Conservation (phyloP, 2,797 vertebrate species). For the Crenichthys baileyi region DNA sequence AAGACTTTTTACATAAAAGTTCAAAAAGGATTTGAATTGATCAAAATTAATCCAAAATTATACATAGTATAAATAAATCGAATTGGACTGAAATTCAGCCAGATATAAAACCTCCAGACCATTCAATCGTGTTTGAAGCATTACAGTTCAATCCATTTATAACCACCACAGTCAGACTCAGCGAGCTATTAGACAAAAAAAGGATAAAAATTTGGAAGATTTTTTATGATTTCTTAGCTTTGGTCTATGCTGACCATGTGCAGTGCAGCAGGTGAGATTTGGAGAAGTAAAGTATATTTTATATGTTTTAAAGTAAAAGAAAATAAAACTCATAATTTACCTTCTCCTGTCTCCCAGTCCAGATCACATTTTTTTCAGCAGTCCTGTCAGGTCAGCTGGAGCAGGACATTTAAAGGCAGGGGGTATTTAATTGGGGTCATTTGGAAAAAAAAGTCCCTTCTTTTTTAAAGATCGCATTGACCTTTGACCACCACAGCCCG, state of each 20-base stretch:
- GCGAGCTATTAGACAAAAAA: not conserved
- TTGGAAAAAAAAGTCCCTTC: slow-evolving; percentile 69
- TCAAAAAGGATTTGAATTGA: no score
- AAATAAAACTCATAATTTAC: not conserved
- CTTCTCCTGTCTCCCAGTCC: not conserved
- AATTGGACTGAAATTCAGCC: no score
- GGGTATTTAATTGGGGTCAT: slow-evolving; percentile 64
- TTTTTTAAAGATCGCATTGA: slow-evolving; percentile 47
- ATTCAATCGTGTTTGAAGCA: no score
- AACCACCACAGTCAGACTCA: not conserved
- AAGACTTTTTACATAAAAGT: no score
- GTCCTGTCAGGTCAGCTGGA: slow-evolving; percentile 16
- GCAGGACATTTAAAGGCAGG: slow-evolving; percentile 3
- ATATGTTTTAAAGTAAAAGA: not conserved
- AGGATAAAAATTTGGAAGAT: not conserved
- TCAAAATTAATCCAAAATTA: no score
- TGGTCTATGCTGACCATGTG: not conserved
- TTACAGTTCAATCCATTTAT: no score
- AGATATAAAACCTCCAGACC: no score
- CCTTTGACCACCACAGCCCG: slow-evolving; percentile 64
- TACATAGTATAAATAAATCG: no score
- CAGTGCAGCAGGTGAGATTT: no score
- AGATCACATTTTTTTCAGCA: not conserved
- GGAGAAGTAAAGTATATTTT: not conserved
- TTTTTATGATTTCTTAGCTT: not conserved